Evolutionary conservation across 1,140 invertebrate species (phyloP).

Genomic region (Sarcophaga peregrina): DNA sequence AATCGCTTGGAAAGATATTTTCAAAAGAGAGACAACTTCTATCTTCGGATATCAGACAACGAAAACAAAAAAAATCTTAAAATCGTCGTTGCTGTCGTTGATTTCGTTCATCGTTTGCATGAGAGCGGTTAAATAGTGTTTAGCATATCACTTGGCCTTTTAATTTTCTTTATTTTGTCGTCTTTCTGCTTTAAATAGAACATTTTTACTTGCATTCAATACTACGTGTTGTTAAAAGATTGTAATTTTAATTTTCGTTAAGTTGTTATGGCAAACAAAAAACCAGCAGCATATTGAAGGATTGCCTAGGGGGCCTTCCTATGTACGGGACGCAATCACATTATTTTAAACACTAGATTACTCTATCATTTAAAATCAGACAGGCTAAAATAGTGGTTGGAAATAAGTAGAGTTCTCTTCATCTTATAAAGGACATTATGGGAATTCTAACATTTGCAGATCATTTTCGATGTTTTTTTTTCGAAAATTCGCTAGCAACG

Average conservation of each 20-base stretch:
- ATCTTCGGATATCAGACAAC: constrained; percentile 8
- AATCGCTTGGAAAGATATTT: constrained; percentile 34
- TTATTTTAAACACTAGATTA: too few species aligned
- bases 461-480: too few species aligned
- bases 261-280: not conserved
- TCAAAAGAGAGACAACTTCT: constrained; percentile 19
- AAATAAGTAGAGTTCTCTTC: too few species aligned
- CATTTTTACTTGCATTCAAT: not conserved
- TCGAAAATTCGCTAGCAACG: too few species aligned
- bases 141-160: constrained; percentile 18
- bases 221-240: not conserved
- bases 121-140: constrained; percentile 24
- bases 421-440: too few species aligned
- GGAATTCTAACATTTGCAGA: too few species aligned
- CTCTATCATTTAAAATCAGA: too few species aligned
- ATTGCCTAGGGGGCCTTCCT: not conserved
- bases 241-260: not conserved
- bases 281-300: not conserved
- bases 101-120: not conserved
- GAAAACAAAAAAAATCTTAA: not conserved
- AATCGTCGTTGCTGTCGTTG: constrained; percentile 7
- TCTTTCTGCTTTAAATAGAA: not conserved
- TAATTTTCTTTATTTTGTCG: not conserved
- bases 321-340: not conserved
- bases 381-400: too few species aligned